Evolutionary conservation across 1,140 invertebrate genomes (phyloP), one percentile per base, ranked within the genome.

Genomic region (Drosophila ercepeae): DNA sequence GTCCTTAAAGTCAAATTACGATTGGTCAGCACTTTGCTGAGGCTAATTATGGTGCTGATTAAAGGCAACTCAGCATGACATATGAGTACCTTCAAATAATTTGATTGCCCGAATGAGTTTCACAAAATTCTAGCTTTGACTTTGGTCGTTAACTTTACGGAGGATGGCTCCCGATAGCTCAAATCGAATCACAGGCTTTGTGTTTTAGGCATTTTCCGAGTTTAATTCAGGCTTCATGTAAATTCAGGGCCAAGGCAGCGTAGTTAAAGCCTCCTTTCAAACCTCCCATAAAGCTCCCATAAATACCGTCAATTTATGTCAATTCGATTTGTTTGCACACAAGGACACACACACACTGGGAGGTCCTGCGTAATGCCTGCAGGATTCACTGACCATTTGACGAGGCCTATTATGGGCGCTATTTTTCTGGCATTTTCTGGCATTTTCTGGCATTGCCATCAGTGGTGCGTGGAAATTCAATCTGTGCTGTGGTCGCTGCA

Each of bases 381-480:
- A 63, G 53, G 50, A 78, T 74, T 64, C 34, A 63, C 42, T 59
- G 67, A 45, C 69, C 81, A 70, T 72, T 83, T 76, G 77, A 75
- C 83, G 53, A 73, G 55, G 71, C 29, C 76, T 60, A 58, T 76
- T 75, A 75, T 81, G 46, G 50, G 21, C 49, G 48, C 32, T 75
- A 36, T 41, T 52, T 49, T 41, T 46, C 9, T 54, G 45, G 41
- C 54, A 51, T 21, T 51, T n/a, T n/a, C n/a, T n/a, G n/a, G n/a
- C n/a, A n/a, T 52, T 49, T 41, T 46, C 9, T 54, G 45, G 41
- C 54, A 51, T 21, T 51, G 58, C 67, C 45, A 29, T 45, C 45
- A 71, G 51, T 71, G 82, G 74, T 82, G 82, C 74, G 78, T 88
- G 69, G 73, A 86, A 86, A 86, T 86, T 86, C 82, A 88, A 86